Conservation (phyloP, 2,797 vertebrate genomes). For the Pseudomugil tenellus region DNA sequence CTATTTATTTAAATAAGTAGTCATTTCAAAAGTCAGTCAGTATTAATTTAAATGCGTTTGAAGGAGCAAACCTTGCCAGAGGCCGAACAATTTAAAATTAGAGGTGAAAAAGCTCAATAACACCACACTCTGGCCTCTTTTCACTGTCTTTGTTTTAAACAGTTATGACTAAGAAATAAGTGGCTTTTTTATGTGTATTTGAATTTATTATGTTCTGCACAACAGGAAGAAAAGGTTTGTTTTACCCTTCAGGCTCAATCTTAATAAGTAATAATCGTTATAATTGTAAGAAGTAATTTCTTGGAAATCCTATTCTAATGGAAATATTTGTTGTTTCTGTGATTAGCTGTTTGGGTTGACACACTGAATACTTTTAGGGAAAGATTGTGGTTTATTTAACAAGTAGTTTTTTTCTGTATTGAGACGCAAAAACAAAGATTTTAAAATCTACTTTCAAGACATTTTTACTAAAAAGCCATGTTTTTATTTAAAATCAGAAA, state of each 20-base stretch:
- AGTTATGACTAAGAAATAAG: neutral
- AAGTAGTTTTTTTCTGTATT: no score
- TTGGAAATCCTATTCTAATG: neutral
- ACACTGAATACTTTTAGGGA: no score
- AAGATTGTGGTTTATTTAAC: no score
- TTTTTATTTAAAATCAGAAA: neutral
- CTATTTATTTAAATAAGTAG: slow-evolving; percentile 50
- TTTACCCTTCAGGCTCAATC: neutral
- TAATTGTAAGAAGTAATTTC: neutral
- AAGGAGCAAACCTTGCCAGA: slow-evolving; percentile 17
- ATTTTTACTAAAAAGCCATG: neutral
- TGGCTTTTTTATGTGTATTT: neutral
- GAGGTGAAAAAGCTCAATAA: slow-evolving; percentile 1
- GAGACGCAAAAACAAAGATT: no score
- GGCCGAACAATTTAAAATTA: slow-evolving; percentile 25
- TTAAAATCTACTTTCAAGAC: neutral
- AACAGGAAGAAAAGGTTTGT: no score
- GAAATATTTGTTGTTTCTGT: neutral
- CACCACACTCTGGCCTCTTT: neutral
- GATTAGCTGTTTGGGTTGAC: no score
- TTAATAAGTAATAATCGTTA: neutral
- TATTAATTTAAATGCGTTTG: slow-evolving; percentile 39
- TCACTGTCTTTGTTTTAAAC: neutral
- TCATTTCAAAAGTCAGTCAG: slow-evolving; percentile 39
- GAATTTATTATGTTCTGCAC: neutral